Conservation (phyloP, 2,888 invertebrate genomes). For the Meiosimyza decipiens region DNA sequence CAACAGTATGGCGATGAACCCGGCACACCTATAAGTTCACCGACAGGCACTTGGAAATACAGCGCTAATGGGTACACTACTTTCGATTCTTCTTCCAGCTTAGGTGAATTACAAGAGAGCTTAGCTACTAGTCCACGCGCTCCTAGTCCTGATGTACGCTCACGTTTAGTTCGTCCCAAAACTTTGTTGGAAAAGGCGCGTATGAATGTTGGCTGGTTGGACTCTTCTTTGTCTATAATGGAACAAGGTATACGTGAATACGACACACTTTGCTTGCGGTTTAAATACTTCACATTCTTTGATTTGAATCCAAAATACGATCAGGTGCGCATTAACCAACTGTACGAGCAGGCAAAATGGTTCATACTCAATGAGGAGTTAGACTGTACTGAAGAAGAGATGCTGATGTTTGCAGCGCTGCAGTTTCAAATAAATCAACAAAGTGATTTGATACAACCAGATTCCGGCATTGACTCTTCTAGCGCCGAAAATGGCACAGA, state of each 20-base stretch:
- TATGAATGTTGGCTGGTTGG: slow-evolving; percentile 96
- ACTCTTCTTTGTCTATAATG: slow-evolving; percentile 98
- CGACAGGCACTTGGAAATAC: slow-evolving; percentile 71
- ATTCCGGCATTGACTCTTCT: slow-evolving; percentile 54
- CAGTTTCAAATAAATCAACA: slow-evolving; percentile 93
- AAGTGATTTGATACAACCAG: slow-evolving; percentile 61
- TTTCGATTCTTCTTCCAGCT: slow-evolving; percentile 65
- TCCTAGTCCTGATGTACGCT: slow-evolving; percentile 74
- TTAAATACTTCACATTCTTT: slow-evolving; percentile 98
- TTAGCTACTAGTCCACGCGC: slow-evolving; percentile 88
- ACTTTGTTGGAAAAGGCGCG: slow-evolving; percentile 90
- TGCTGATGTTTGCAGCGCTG: slow-evolving; percentile 96
- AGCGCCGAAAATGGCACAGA: slow-evolving; percentile 71
- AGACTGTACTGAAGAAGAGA: slow-evolving; percentile 99
- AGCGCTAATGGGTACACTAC: slow-evolving; percentile 63
- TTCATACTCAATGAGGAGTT: slow-evolving; percentile 96
- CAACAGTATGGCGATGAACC: slow-evolving; percentile 67
- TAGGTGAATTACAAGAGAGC: slow-evolving; percentile 69
- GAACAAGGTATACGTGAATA: slow-evolving; percentile 97
- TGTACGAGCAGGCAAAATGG: slow-evolving; percentile 99
- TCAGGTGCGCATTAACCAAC: slow-evolving; percentile 94
- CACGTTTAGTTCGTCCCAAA: slow-evolving; percentile 78
- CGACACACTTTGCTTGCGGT: slow-evolving; percentile 90
- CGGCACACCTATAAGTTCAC: slow-evolving; percentile 81
- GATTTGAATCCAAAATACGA: slow-evolving; percentile 97